Evolutionary conservation across 2,113 vertebrate species (phyloP).

Genomic region (Phaethornis superciliosus): DNA sequence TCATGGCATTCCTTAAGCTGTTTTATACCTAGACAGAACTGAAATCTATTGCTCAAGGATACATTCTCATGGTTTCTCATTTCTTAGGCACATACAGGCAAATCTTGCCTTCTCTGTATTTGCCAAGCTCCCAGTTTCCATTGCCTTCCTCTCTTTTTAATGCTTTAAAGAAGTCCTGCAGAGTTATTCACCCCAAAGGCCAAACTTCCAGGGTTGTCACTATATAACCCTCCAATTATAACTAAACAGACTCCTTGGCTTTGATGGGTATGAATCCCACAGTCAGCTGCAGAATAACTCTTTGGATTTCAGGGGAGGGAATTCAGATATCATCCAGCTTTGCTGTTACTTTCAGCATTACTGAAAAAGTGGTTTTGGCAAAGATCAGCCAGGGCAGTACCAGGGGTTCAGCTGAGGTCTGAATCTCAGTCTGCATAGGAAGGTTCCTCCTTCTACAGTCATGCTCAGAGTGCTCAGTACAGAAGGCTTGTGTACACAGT

Average conservation of each 20-base stretch:
- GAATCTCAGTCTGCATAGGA: background rate
- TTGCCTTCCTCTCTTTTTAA: background rate
- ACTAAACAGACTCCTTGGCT: background rate
- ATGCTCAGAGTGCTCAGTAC: background rate
- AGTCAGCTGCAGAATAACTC: background rate
- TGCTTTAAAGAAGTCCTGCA: background rate
- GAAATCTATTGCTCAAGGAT: background rate
- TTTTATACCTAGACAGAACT: background rate
- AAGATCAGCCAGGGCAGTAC: accelerated
- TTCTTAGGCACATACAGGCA: background rate
- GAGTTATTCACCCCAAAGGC: background rate
- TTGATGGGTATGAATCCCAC: background rate
- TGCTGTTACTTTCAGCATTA: background rate
- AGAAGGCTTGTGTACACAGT: background rate
- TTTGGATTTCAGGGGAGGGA: background rate
- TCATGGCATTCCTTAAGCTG: background rate
- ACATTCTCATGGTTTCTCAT: background rate
- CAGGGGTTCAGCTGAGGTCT: background rate
- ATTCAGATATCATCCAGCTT: background rate
- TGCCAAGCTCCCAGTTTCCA: background rate
- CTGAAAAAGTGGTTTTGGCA: accelerated
- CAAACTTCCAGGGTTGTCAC: background rate
- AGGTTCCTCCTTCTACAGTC: background rate
- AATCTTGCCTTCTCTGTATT: background rate
- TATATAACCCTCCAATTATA: background rate